phyloP scores from a whole-genome alignment of 2,797 vertebrate species.

The Diceros bicornis region DNA sequence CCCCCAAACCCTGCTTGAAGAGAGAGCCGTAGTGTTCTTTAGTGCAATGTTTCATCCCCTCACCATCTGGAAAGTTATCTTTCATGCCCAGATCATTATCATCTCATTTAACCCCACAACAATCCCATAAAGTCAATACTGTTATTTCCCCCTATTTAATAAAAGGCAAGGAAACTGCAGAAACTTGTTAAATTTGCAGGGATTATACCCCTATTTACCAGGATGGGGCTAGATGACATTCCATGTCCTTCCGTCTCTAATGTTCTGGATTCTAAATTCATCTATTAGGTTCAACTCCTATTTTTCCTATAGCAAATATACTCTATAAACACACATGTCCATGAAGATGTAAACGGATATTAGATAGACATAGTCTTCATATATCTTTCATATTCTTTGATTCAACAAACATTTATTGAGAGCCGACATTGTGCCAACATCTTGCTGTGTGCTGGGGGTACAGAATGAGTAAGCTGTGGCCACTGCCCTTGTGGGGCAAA shows the following conservation, averaged over 20 bases:
- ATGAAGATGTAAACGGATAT: not conserved
- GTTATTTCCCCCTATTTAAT: not conserved
- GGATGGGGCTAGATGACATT: not conserved
- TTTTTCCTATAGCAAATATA: not conserved
- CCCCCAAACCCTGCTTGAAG: not conserved
- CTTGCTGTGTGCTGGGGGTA: not conserved
- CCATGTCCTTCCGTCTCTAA: not conserved
- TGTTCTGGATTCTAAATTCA: constrained; percentile 32
- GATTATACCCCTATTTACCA: not conserved
- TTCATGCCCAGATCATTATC: not conserved
- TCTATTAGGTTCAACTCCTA: not conserved
- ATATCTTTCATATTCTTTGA: not conserved
- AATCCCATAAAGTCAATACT: not conserved
- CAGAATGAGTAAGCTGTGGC: not conserved
- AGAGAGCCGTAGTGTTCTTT: not conserved
- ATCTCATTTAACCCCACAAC: not conserved
- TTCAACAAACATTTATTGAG: not conserved
- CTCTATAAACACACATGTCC: not conserved
- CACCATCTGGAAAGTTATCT: not conserved
- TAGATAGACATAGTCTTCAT: not conserved
- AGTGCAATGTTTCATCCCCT: not conserved
- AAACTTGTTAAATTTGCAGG: not conserved
- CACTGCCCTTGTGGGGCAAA: not conserved
- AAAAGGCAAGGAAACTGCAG: not conserved
- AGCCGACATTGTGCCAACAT: not conserved